These are phyloP conservation scores for Rhynchomys soricoides DNA, from an alignment of 2,113 vertebrate genomes.

Conservation along the genomic window DNA sequence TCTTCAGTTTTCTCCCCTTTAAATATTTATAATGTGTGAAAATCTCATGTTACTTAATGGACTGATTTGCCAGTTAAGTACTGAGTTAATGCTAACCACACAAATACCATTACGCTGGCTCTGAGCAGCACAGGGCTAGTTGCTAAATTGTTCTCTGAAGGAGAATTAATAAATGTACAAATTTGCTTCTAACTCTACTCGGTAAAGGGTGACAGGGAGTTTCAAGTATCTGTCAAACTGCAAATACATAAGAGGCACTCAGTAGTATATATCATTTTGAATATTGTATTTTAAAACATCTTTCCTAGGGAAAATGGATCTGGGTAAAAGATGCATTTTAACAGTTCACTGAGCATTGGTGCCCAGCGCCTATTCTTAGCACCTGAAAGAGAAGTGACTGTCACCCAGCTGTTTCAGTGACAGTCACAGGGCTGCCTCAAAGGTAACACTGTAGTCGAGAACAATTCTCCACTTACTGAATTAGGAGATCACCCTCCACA, in stretches of 20 bases:
- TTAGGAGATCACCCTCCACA: constrained; percentile 79
- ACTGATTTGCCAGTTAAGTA: constrained; percentile 80
- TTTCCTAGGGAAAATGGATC: constrained; percentile 78
- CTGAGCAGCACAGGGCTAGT: constrained; percentile 68
- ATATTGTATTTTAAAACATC: constrained; percentile 81
- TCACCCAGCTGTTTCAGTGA: constrained; percentile 84
- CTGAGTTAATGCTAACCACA: constrained; percentile 77
- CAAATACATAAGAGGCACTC: constrained; percentile 76
- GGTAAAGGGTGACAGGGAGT: constrained; percentile 64
- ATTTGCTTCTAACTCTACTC: constrained; percentile 64
- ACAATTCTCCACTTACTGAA: constrained; percentile 84
- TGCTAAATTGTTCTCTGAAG: constrained; percentile 80
- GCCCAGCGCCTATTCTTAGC: constrained; percentile 86
- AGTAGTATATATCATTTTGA: constrained; percentile 73
- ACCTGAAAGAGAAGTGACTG: constrained; percentile 85
- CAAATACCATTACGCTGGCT: constrained; percentile 75
- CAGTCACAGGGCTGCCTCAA: constrained; percentile 80
- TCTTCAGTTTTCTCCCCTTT: constrained; percentile 24
- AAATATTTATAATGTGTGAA: constrained; percentile 81
- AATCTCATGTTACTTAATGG: constrained; percentile 81
- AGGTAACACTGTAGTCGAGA: constrained; percentile 81
- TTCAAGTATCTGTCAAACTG: constrained; percentile 78
- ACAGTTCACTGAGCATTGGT: constrained; percentile 84
- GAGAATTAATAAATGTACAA: constrained; percentile 79
- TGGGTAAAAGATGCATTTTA: constrained; percentile 82